Evolutionary conservation across 2,797 vertebrate genomes (phyloP).

Genomic region (Acomys russatus): DNA sequence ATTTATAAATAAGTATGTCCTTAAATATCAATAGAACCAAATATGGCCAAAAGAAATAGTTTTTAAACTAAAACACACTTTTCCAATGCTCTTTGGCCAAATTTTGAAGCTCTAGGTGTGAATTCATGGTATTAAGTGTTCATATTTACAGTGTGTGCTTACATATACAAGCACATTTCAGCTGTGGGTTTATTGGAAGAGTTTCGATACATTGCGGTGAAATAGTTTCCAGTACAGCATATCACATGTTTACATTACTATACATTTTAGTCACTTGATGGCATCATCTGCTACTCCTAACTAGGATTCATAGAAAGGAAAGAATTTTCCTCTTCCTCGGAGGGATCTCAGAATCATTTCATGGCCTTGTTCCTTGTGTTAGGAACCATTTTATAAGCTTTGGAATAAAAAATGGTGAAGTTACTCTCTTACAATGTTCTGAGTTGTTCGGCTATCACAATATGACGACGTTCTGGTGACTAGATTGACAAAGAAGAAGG

Average conservation of each 20-base stretch:
- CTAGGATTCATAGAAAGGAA: slow-evolving; percentile 73
- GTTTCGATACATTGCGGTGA: slow-evolving; percentile 25
- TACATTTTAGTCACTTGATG: neutral
- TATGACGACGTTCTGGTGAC: slow-evolving; percentile 75
- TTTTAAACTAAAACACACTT: slow-evolving; percentile 55
- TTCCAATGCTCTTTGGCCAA: slow-evolving; percentile 23
- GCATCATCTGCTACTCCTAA: slow-evolving; percentile 74
- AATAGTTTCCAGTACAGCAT: slow-evolving; percentile 54
- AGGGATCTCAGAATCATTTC: slow-evolving; percentile 77
- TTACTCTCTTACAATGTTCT: slow-evolving; percentile 68
- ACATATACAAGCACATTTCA: neutral
- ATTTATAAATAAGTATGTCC: slow-evolving; percentile 4
- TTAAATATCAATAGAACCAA: slow-evolving; percentile 46
- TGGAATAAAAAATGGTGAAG: slow-evolving; percentile 69
- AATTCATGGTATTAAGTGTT: slow-evolving; percentile 51
- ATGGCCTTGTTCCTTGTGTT: slow-evolving; percentile 81
- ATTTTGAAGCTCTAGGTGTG: slow-evolving; percentile 15
- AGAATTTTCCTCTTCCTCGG: neutral
- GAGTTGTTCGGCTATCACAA: slow-evolving; percentile 64
- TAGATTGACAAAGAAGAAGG: slow-evolving; percentile 65
- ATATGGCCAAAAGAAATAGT: neutral
- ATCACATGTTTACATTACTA: slow-evolving; percentile 28
- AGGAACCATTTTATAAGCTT: slow-evolving; percentile 74
- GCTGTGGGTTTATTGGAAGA: slow-evolving; percentile 6
- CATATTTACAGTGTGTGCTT: neutral